Percentiles rank a stretch among this genome's conserved stretches.
These are phyloP conservation scores for Limnephilus lunatus DNA, from an alignment of 2,888 invertebrate species.

Conservation along the genomic window DNA sequence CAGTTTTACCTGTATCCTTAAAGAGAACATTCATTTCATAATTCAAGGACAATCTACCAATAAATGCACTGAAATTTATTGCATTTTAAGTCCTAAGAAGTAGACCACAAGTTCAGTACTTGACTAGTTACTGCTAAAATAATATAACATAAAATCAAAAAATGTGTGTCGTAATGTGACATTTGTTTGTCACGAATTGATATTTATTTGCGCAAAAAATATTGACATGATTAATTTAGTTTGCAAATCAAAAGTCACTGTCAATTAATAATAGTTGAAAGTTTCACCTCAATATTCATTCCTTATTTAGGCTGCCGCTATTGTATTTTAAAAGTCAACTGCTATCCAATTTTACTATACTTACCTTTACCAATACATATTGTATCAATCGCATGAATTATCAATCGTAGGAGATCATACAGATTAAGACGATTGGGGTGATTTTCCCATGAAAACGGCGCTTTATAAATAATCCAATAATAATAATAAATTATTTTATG, in stretches of 20 bases:
- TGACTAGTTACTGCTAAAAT: background rate
- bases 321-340: background rate
- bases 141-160: background rate
- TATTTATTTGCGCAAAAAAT: background rate
- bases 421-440: too few species aligned
- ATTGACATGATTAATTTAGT: background rate
- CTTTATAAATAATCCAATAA: too few species aligned
- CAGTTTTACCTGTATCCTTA: background rate
- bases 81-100: background rate
- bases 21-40: constrained; percentile 2
- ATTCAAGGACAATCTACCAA: background rate
- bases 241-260: background rate
- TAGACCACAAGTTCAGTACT: background rate
- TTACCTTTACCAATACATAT: background rate
- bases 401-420: too few species aligned
- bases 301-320: background rate
- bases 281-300: background rate
- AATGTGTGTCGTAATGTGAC: background rate
- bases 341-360: background rate
- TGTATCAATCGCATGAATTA: background rate
- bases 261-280: background rate
- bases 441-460: too few species aligned
- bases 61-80: background rate
- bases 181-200: constrained; percentile 1
- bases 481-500: too few species aligned